phyloP scores from a whole-genome alignment of 2,797 vertebrate genomes.

The Cryptoprocta ferox region DNA sequence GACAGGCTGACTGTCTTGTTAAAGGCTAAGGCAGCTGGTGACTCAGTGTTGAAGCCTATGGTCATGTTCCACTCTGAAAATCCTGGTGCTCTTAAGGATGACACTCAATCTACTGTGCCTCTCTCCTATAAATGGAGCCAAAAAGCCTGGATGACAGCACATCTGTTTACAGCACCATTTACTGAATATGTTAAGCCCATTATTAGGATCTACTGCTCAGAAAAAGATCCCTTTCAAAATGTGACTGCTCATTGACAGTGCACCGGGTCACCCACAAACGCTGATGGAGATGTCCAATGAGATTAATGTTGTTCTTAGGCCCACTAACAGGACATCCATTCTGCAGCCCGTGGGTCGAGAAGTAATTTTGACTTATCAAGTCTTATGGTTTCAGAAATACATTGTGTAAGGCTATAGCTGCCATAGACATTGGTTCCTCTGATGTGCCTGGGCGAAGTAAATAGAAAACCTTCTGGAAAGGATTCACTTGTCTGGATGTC shows the following conservation, averaged over 20 bases:
- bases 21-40: background rate
- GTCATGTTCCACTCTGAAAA: background rate
- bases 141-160: background rate
- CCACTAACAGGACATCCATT: background rate
- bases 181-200: background rate
- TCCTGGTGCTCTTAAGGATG: too few species aligned
- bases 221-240: background rate
- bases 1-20: background rate
- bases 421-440: background rate
- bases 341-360: background rate
- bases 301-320: background rate
- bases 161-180: background rate
- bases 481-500: background rate
- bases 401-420: background rate
- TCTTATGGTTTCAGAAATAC: background rate
- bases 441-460: background rate
- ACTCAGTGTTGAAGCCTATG: background rate
- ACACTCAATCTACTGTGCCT: background rate
- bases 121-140: background rate
- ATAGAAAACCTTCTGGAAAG: background rate
- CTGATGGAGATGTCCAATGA: background rate
- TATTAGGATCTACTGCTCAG: background rate
- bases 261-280: background rate
- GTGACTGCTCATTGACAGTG: background rate
- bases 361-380: background rate